These are phyloP conservation scores for Channa maculata DNA, from an alignment of 2,113 vertebrate genomes.

Conservation along the genomic window DNA sequence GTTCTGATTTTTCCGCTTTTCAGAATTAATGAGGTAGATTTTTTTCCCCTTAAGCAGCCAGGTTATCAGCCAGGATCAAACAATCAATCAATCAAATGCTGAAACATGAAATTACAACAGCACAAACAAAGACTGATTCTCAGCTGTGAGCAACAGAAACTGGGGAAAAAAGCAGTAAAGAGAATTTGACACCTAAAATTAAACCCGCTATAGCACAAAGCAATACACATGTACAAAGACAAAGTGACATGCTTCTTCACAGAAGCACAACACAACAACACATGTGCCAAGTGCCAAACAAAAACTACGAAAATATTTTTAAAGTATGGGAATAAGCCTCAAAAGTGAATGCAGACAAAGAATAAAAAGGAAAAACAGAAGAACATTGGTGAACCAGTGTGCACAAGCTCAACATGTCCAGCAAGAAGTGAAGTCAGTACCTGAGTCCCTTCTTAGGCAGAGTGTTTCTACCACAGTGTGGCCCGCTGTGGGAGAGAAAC, in stretches of 20 bases:
- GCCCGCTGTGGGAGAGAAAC: conserved; percentile 93
- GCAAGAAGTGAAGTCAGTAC: conserved; percentile 83
- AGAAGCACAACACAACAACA: conserved; percentile 60
- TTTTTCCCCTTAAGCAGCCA: conserved; percentile 23
- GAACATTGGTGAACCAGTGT: conserved; percentile 46
- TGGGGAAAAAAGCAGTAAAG: conserved; percentile 32
- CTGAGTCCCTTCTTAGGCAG: conserved; percentile 99
- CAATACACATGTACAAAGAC: conserved; percentile 20
- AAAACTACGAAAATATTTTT: conserved; percentile 15
- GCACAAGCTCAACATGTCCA: conserved; percentile 58
- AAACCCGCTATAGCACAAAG: conserved; percentile 40
- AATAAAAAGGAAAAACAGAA: conserved; percentile 8
- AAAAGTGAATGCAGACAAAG: conserved; percentile 42
- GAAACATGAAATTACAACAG: conserved; percentile 40
- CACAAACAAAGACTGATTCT: conserved; percentile 29
- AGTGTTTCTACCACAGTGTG: conserved; percentile 98
- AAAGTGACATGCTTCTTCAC: conserved; percentile 48
- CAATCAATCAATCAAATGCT: conserved; percentile 37
- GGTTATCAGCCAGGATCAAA: conserved; percentile 45
- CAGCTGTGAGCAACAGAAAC: conserved; percentile 48
- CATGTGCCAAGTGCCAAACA: conserved; percentile 55
- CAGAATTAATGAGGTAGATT: conserved; percentile 25
- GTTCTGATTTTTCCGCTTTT: conserved; percentile 17
- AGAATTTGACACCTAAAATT: conserved; percentile 22
- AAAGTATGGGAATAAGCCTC: conserved; percentile 57